phyloP scores from a whole-genome alignment of 2,113 vertebrate species.

The Lophochroa leadbeateri region DNA sequence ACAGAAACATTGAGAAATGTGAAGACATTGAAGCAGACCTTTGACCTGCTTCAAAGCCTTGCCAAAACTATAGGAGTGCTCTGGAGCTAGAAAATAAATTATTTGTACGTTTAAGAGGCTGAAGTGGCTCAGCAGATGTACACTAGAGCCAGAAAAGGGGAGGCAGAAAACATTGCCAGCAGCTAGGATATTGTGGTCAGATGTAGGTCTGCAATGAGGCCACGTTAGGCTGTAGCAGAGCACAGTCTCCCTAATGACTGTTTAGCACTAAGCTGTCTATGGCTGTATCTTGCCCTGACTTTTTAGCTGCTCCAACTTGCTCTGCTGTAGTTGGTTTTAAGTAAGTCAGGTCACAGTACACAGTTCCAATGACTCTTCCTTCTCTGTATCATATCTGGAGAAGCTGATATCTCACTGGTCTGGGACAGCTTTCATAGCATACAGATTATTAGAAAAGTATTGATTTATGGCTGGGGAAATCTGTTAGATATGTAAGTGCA shows the following conservation, averaged over 20 bases:
- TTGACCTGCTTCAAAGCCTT: background rate
- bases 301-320: background rate
- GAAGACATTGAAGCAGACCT: background rate
- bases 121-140: background rate
- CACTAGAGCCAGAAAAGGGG: background rate
- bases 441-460: background rate
- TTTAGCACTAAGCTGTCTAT: background rate
- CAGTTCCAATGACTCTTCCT: background rate
- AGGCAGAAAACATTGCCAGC: background rate
- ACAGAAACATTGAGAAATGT: background rate
- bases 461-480: background rate
- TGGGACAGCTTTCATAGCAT: background rate
- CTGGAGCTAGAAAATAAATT: background rate
- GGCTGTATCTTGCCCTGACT: background rate
- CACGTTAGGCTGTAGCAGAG: background rate
- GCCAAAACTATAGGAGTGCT: background rate
- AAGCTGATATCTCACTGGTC: background rate
- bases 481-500: background rate
- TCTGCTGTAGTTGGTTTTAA: background rate
- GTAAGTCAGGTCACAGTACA: background rate
- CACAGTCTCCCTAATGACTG: background rate
- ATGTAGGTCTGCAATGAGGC: background rate
- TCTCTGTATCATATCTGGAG: background rate
- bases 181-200: background rate
- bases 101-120: background rate